Base-by-base conservation (phyloP, 2,888 invertebrate species). In the Tridacna crocea region DNA sequence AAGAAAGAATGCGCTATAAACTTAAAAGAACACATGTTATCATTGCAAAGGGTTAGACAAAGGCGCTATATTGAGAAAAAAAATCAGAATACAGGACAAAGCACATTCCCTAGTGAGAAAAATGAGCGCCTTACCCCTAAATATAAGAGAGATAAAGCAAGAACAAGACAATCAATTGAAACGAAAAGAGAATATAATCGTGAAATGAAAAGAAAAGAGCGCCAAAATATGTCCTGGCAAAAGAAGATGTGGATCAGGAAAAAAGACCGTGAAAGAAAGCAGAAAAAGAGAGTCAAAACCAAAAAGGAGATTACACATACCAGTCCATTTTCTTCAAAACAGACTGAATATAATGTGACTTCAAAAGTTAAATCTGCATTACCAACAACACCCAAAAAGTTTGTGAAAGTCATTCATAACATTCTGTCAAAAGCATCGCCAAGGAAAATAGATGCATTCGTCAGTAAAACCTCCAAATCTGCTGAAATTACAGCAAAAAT, bases 161-260 rank as follows among this genome's bases (percentile, higher is more conserved):
- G 68, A 76, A 82, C 79, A 75, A 79, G 76, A 65, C 65, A 79
- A 27, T 73, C 15, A 8, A 61, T 76, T 66, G 68, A 76, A 72
- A 73, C 72, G 72, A 76, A 63, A 76, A 75, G 76, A 61, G 72
- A 79, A 61, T 82, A 82, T 66, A 76, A 72, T 47, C 72, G 76
- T 68, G 61, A 73, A 79, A 82, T 72, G 74, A 79, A 82, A 79
- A 48, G 76, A 73, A 66, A 79, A 73, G 75, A 75, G 61, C 79
- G 79, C 72, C 65, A 72, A 55, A 51, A 73, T 76, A 79, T 79
- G 79, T 48, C 76, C 17, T 73, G 68, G 72, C 82, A 82, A 68
- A 82, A 82, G 78, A 75, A 82, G 72, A 82, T 75, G 76, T 79
- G 82, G 79, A 65, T 79, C 24, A 75, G 76, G 68, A 79, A 82